These are phyloP conservation scores for Acrobasis suavella DNA, from an alignment of 2,888 invertebrate species.

Conservation along the genomic window DNA sequence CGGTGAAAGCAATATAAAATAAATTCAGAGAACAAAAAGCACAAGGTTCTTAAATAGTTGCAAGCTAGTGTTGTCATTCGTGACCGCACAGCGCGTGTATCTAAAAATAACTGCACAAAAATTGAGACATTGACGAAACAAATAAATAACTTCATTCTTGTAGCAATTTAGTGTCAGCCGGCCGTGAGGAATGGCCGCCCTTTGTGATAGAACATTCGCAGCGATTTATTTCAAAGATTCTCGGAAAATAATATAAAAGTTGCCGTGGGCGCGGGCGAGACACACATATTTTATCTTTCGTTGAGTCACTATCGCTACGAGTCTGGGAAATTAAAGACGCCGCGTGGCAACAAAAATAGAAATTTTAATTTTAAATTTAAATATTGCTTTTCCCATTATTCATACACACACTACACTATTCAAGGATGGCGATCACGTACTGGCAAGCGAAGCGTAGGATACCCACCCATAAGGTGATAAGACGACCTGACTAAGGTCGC, in stretches of 20 bases:
- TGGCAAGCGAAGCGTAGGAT: too few relatives aligned
- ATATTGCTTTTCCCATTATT: too few relatives aligned
- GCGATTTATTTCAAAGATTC: conserved; percentile 16
- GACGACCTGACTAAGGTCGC: too few relatives aligned
- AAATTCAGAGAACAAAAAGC: too few relatives aligned
- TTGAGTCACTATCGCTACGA: conserved; percentile 39
- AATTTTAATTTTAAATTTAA: too few relatives aligned
- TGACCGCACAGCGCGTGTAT: neutral
- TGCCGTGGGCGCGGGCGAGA: conserved; percentile 47
- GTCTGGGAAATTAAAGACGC: conserved; percentile 21
- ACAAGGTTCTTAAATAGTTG: too few relatives aligned
- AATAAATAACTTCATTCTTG: conserved; percentile 9
- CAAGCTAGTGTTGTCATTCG: too few relatives aligned
- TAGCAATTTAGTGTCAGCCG: conserved; percentile 17
- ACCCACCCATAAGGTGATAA: too few relatives aligned
- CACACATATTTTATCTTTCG: conserved; percentile 51
- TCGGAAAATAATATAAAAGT: conserved; percentile 26
- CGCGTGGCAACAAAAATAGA: conserved; percentile 8
- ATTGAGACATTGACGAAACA: conserved; percentile 9
- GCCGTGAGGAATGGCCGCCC: conserved; percentile 17
- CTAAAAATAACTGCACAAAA: neutral
- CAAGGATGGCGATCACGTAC: too few relatives aligned
- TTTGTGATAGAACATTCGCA: conserved; percentile 20
- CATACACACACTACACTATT: too few relatives aligned
- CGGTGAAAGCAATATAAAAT: too few relatives aligned